These are phyloP conservation scores for Adelosebastes latens DNA, from an alignment of 2,797 vertebrate genomes.

Conservation along the genomic window DNA sequence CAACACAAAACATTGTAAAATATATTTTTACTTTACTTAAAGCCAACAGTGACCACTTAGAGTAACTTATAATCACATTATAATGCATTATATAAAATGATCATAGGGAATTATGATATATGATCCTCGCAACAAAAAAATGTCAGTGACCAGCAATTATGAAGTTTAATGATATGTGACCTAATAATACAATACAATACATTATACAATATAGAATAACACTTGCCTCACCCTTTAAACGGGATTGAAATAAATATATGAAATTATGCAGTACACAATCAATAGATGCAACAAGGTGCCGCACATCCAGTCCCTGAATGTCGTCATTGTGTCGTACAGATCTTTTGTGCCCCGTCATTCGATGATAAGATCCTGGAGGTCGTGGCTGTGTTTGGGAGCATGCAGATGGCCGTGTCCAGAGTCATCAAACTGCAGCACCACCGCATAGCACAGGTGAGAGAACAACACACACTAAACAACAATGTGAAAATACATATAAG, in stretches of 20 bases:
- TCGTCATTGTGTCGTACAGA: slow-evolving; percentile 74
- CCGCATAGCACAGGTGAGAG: slow-evolving; percentile 95
- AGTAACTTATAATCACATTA: too few species aligned
- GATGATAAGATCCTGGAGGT: slow-evolving; percentile 99
- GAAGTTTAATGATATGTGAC: too few species aligned
- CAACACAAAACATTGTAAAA: accelerated
- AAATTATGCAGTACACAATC: neutral
- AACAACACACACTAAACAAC: neutral
- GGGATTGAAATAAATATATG: neutral
- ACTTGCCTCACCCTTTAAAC: neutral
- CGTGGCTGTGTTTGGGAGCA: slow-evolving; percentile 96
- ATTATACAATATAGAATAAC: neutral
- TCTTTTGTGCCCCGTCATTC: slow-evolving; percentile 97
- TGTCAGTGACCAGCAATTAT: too few species aligned
- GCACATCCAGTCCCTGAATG: neutral
- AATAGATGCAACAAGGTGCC: neutral
- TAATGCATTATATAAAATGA: too few species aligned
- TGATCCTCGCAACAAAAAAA: too few species aligned
- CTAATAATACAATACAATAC: too few species aligned
- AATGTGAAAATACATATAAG: accelerated
- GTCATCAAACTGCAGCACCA: slow-evolving; percentile 99
- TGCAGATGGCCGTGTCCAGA: slow-evolving; percentile 98
- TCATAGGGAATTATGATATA: too few species aligned
- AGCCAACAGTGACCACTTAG: too few species aligned
- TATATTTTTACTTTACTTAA: too few species aligned